Conservation (phyloP, 2,888 invertebrate genomes). For the Rotaria magnacalcarata region DNA sequence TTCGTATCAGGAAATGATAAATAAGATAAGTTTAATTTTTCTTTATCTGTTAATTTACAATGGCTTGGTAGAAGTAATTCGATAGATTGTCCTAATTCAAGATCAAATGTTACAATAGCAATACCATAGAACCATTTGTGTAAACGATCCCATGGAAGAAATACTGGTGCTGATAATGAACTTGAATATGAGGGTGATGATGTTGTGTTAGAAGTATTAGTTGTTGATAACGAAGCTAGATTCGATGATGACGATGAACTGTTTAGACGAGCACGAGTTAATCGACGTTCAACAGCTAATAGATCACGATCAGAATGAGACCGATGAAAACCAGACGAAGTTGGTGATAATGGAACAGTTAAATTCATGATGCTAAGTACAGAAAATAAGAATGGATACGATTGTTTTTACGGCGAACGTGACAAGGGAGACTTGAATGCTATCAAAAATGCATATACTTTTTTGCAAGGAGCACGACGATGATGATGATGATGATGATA, state of each 20-base stretch:
- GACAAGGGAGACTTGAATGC: background rate
- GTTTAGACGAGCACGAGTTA: background rate
- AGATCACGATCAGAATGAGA: conserved; percentile 8
- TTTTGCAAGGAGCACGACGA: background rate
- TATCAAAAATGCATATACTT: background rate
- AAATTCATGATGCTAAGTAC: background rate
- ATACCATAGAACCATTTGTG: conserved; percentile 93
- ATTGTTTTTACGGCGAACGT: background rate
- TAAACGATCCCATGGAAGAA: conserved; percentile 62
- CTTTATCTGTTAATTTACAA: conserved; percentile 63
- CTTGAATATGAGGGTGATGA: background rate
- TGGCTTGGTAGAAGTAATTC: conserved; percentile 81
- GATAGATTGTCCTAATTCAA: conserved; percentile 95
- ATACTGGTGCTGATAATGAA: background rate
- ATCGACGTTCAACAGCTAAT: background rate
- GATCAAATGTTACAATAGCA: conserved; percentile 94
- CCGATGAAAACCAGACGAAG: background rate
- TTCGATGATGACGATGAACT: background rate
- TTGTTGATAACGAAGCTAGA: background rate
- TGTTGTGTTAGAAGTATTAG: background rate
- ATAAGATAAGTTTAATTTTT: conserved; percentile 75
- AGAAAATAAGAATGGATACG: background rate
- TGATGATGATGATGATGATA: background rate
- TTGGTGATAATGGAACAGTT: background rate
- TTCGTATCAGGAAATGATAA: conserved; percentile 98